Conservation (phyloP, 2,113 vertebrate genomes). For the Pseudopipra pipra region DNA sequence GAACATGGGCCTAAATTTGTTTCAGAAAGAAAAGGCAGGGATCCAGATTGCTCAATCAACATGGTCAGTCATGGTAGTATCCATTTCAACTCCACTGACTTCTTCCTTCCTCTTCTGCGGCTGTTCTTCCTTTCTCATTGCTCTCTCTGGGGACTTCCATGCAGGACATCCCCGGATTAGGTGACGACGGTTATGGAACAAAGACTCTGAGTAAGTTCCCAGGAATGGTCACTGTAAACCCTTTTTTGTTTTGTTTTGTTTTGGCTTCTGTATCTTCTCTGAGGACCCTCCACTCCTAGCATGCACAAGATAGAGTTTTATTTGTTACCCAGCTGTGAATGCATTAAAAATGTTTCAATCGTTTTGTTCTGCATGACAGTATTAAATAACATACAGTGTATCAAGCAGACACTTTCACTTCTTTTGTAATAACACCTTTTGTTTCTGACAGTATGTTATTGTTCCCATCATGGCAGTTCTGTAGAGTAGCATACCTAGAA, state of each 20-base stretch:
- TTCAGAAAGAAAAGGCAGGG: conserved; percentile 53
- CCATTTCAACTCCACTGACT: conserved; percentile 83
- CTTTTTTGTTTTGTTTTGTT: conserved; percentile 73
- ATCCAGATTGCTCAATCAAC: conserved; percentile 79
- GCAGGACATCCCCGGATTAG: conserved; percentile 98
- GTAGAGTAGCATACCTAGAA: conserved; percentile 47
- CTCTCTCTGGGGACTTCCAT: conserved; percentile 89
- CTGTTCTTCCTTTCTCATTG: conserved; percentile 87
- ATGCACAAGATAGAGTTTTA: conserved; percentile 82
- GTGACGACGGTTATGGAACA: conserved; percentile 99
- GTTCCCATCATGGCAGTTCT: conserved; percentile 60
- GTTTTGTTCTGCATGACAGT: conserved; percentile 81
- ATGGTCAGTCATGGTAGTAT: conserved; percentile 83
- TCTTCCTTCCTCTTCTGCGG: conserved; percentile 90
- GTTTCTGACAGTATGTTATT: conserved; percentile 65
- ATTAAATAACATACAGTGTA: conserved; percentile 73
- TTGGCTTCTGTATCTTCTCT: conserved; percentile 79
- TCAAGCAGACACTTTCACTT: conserved; percentile 66
- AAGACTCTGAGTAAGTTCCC: conserved; percentile 99
- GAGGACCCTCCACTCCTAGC: conserved; percentile 78
- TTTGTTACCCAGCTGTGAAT: conserved; percentile 83
- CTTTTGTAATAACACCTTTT: conserved; percentile 65
- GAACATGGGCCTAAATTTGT: not conserved
- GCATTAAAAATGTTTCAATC: conserved; percentile 70
- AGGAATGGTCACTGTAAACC: conserved; percentile 87